Evolutionary conservation across 1,140 invertebrate genomes (phyloP), one percentile per base, ranked within the genome.

Genomic region (Hylaeus volcanicus): DNA sequence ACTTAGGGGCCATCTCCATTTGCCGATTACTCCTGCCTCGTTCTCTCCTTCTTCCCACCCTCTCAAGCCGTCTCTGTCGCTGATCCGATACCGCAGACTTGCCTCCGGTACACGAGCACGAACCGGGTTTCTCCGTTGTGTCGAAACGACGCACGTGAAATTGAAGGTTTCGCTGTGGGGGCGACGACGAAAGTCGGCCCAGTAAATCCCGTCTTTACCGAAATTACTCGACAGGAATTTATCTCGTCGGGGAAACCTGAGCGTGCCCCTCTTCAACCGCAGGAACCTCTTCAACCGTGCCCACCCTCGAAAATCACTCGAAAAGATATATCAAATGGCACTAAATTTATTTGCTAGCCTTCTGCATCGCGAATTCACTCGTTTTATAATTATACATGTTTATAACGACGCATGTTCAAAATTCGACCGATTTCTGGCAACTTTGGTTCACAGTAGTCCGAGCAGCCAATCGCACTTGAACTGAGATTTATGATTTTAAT

Each of bases 1-100:
- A 89, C 88, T 90, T 88, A 86, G 84, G 82, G 85, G 58, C 89
- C 89, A 88, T 85, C 84, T 84, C 86, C 86, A 88, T 91, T 91
- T 88, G 84, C 85, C 91, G 89, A 88, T 91, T 84, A 89, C 88
- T 88, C 26, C 83, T 89, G 66, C 53, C 68, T 58, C 58, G 8
- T 56, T 64, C 68, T 43, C 48, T 69, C 61, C 64, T 43, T 69
- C 63, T n/a, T 41, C 51, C 8, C 15, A 15, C 68, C 6, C 60
- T 64, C 12, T 39, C 48, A 0, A 2, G 15, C 39, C 60, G n/a
- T 63, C 58, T 37, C n/a, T 51, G 75, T 71, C 68, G 48, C 43
- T 58, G 69, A 73, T 65, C 72, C 70, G 77, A 79, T 79, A 79
- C 70, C 77, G 77, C 77, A 79, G 74, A 79, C 77, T 74, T 61